A percentile compares a stretch with the other conserved stretches of the same genome.
phyloP scores from a whole-genome alignment of 2,113 vertebrate species.

The Asarcornis scutulata region DNA sequence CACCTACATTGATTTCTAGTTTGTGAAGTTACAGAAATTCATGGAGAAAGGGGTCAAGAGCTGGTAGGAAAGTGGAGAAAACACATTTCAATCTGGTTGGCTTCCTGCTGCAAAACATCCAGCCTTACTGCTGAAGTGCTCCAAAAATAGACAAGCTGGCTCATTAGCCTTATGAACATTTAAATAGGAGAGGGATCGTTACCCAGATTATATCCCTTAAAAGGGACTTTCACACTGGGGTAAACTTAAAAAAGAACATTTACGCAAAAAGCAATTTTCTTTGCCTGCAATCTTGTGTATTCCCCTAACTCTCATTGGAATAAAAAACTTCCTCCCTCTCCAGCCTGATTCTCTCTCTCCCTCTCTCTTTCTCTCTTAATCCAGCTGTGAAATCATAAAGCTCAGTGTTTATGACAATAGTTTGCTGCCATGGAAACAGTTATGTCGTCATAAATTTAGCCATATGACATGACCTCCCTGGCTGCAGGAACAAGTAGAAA shows the following conservation, averaged over 20 bases:
- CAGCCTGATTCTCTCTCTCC: constrained; percentile 48
- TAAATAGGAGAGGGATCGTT: constrained; percentile 71
- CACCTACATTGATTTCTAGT: constrained; percentile 21
- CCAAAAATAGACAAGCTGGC: constrained; percentile 68
- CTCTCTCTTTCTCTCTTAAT: constrained; percentile 62
- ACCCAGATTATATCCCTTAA: constrained; percentile 72
- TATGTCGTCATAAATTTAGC: constrained; percentile 72
- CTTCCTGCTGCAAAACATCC: constrained; percentile 66
- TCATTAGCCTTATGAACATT: constrained; percentile 78
- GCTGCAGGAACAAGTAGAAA: constrained; percentile 55
- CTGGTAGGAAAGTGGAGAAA: constrained; percentile 15
- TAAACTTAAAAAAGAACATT: constrained; percentile 77
- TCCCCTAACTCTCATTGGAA: constrained; percentile 69
- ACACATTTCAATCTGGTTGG: constrained; percentile 3
- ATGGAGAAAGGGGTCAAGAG: neutral
- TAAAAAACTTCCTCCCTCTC: constrained; percentile 70
- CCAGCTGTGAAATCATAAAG: constrained; percentile 80
- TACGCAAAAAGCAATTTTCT: constrained; percentile 75
- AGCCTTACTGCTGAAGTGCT: constrained; percentile 60
- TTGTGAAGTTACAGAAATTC: neutral
- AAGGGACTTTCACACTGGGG: constrained; percentile 69
- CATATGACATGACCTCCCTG: constrained; percentile 38
- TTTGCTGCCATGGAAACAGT: constrained; percentile 77
- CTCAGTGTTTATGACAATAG: constrained; percentile 78
- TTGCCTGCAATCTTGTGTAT: constrained; percentile 65